These are phyloP conservation scores for Cephus nigrinus DNA, from an alignment of 2,888 invertebrate genomes.

Conservation along the genomic window DNA sequence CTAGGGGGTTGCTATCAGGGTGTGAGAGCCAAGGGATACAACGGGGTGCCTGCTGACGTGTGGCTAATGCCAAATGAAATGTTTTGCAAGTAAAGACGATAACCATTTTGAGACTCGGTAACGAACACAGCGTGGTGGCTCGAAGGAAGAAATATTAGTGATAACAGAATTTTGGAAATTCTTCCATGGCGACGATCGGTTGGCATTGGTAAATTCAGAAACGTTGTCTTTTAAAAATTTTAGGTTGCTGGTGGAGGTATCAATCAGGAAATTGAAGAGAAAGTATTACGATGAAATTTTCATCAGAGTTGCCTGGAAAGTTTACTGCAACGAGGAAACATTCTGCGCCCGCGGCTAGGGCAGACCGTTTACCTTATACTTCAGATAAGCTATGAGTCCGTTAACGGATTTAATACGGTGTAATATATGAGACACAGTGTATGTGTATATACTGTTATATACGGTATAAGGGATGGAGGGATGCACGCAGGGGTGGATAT, in stretches of 20 bases:
- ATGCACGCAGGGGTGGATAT: conserved; percentile 20
- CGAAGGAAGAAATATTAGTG: background rate
- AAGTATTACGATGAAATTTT: background rate
- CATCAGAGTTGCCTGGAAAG: background rate
- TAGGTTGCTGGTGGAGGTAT: background rate
- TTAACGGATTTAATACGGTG: conserved; percentile 46
- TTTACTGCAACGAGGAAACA: background rate
- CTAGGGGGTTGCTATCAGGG: conserved; percentile 6
- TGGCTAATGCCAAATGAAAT: conserved; percentile 28
- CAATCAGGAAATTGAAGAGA: background rate
- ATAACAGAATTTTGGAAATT: background rate
- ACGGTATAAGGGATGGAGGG: conserved; percentile 24
- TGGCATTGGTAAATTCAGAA: background rate
- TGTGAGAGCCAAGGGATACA: conserved; percentile 15
- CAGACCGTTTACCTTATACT: conserved; percentile 6
- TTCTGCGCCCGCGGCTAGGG: background rate
- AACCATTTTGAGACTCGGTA: background rate
- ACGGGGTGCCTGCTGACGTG: conserved; percentile 27
- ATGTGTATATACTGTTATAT: background rate
- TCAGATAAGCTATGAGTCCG: conserved; percentile 26
- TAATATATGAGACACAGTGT: conserved; percentile 40
- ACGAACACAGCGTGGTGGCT: background rate
- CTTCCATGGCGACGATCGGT: background rate
- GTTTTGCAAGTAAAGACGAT: conserved; percentile 15
- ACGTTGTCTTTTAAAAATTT: background rate